Conservation (phyloP, 1,140 invertebrate species). For the Eriosoma lanigerum region DNA sequence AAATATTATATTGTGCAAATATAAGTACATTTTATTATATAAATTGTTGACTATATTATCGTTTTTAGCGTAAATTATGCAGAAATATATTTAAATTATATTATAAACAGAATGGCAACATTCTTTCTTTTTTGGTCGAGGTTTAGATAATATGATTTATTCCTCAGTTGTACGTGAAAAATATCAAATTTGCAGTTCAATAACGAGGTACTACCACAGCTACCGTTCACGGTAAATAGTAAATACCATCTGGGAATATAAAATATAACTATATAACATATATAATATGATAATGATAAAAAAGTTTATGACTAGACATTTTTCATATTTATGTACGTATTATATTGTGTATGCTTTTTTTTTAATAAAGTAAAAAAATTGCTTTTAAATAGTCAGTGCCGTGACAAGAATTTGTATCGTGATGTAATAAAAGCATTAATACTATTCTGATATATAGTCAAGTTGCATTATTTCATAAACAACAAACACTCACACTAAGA, state of each 20-base stretch:
- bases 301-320: constrained; percentile 10
- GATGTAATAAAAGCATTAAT: background rate
- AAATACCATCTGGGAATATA: constrained; percentile 9
- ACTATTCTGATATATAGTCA: background rate
- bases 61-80: background rate
- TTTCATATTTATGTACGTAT: background rate
- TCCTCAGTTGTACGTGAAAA: constrained; percentile 9
- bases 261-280: constrained; percentile 7
- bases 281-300: constrained; percentile 27
- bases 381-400: background rate
- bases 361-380: constrained; percentile 7
- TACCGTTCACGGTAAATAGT: background rate
- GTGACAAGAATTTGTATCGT: background rate
- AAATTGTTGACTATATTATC: no score
- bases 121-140: constrained; percentile 4
- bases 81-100: constrained; percentile 22
- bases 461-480: background rate
- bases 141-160: constrained; percentile 32
- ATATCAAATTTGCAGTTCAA: constrained; percentile 27
- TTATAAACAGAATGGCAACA: constrained; percentile 18
- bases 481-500: background rate
- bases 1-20: no score
- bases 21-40: no score
- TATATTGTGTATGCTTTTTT: constrained; percentile 4
- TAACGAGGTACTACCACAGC: constrained; percentile 31